These are phyloP conservation scores for Schlechtendalia chinensis DNA, from an alignment of 1,140 invertebrate species.

Conservation along the genomic window DNA sequence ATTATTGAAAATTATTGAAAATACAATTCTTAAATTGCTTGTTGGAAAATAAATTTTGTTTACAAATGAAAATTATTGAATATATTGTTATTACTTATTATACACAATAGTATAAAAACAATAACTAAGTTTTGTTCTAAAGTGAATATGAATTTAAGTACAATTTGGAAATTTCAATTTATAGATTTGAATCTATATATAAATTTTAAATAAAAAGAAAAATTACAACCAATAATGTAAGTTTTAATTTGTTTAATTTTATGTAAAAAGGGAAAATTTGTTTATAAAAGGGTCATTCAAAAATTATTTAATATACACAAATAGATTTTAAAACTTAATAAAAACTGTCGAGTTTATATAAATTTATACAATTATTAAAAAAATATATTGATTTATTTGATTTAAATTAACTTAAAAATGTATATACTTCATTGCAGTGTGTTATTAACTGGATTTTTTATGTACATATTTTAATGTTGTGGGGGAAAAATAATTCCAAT, in stretches of 20 bases:
- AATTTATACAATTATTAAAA: constrained; percentile 18
- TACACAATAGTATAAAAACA: constrained; percentile 26
- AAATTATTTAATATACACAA: constrained; percentile 29
- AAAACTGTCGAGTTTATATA: neutral
- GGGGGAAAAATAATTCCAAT: too few relatives aligned
- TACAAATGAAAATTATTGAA: constrained; percentile 24
- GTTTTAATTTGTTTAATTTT: constrained; percentile 14
- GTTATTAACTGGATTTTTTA: neutral
- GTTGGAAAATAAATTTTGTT: neutral
- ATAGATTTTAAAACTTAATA: constrained; percentile 27
- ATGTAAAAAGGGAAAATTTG: neutral
- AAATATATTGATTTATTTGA: constrained; percentile 5
- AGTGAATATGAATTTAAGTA: constrained; percentile 29
- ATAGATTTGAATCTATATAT: neutral
- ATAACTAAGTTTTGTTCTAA: constrained; percentile 24
- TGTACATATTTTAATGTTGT: constrained; percentile 10
- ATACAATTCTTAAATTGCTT: constrained; percentile 1
- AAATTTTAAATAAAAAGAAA: constrained; percentile 8
- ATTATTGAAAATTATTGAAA: constrained; percentile 19
- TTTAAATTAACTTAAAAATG: constrained; percentile 11
- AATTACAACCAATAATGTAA: constrained; percentile 9
- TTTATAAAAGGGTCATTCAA: constrained; percentile 32
- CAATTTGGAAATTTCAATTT: constrained; percentile 7
- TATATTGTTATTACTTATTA: constrained; percentile 2
- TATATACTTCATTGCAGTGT: neutral